A percentile compares a stretch with the other conserved stretches of the same genome.
Evolutionary conservation across 2,797 vertebrate species (phyloP).

Genomic region (Enteromius mattozi): DNA sequence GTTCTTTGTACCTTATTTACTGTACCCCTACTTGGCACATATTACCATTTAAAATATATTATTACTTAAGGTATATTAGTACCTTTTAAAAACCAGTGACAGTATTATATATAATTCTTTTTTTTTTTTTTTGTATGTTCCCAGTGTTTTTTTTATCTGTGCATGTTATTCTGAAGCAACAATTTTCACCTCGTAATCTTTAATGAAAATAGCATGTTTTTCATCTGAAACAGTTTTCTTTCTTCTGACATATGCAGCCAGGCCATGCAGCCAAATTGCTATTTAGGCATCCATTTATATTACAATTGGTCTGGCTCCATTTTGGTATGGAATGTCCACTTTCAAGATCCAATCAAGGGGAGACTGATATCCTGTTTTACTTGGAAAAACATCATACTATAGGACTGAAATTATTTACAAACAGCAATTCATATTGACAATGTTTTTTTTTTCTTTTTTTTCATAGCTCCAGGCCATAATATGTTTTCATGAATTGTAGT

Average conservation of each 20-base stretch:
- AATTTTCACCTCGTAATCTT: neutral
- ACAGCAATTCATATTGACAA: neutral
- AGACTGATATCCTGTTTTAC: neutral
- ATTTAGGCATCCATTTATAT: neutral
- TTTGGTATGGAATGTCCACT: neutral
- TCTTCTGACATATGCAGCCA: neutral
- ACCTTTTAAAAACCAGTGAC: neutral
- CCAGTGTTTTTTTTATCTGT: neutral
- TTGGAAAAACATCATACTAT: neutral
- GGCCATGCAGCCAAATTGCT: neutral
- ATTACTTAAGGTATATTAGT: neutral
- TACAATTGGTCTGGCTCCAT: conserved; percentile 3
- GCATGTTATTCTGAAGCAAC: neutral
- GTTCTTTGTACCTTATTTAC: neutral
- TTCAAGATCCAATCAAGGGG: neutral
- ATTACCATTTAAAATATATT: neutral
- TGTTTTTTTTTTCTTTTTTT: neutral
- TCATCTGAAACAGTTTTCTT: neutral
- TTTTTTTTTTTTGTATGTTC: neutral
- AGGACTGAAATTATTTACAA: neutral
- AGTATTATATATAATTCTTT: no score
- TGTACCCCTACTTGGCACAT: neutral
- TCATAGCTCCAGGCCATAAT: neutral
- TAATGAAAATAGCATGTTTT: neutral
- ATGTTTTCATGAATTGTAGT: neutral